A percentile compares a stretch with the other conserved stretches of the same genome.
Conservation (phyloP, 2,797 vertebrate species). For the Podarcis lilfordi region DNA sequence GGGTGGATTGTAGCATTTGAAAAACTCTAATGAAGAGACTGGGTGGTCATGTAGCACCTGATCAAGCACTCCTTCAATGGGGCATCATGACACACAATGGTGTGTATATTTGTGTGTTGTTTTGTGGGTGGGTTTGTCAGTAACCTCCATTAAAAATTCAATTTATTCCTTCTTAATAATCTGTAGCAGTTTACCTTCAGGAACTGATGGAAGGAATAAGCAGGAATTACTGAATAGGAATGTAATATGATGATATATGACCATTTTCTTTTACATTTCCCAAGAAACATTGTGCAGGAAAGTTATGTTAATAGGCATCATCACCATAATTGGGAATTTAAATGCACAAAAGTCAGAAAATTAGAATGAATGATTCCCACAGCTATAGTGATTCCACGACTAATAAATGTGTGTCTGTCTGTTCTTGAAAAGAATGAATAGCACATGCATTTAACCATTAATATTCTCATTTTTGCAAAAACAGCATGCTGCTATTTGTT, state of each 20-base stretch:
- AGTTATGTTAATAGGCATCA: neutral
- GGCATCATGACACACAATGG: neutral
- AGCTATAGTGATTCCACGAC: neutral
- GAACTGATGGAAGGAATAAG: neutral
- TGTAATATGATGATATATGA: constrained; percentile 14
- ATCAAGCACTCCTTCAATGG: neutral
- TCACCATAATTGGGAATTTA: constrained; percentile 12
- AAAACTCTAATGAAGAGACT: neutral
- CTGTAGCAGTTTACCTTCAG: neutral
- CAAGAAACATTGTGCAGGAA: constrained; percentile 27
- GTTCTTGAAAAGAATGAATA: neutral
- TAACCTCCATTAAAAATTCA: neutral
- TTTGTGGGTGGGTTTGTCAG: neutral
- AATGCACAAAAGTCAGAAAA: constrained; percentile 17
- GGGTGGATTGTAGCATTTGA: neutral
- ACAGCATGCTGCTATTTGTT: neutral
- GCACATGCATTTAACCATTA: neutral
- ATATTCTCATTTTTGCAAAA: neutral
- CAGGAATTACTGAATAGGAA: neutral
- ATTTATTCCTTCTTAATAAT: neutral
- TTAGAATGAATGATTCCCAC: neutral
- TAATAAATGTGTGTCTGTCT: neutral
- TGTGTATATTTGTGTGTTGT: neutral
- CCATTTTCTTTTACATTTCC: constrained; percentile 34
- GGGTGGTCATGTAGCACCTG: neutral